Base-by-base conservation (phyloP, 2,888 invertebrate genomes). In the Atethmia centrago region DNA sequence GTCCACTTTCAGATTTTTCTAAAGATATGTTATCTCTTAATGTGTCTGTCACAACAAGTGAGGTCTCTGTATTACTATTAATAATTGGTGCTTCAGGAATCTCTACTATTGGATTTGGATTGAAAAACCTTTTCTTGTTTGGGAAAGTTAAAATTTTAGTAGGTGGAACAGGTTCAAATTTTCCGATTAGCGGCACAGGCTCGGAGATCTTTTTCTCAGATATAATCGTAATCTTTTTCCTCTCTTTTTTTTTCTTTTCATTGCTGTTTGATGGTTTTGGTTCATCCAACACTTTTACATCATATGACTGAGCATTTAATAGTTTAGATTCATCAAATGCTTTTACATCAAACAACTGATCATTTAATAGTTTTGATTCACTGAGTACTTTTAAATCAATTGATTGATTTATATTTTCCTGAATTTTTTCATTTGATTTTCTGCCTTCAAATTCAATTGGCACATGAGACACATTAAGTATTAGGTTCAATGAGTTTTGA, bases 151-250 rank as follows among this genome's bases (percentile, higher is more conserved):
- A 82, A 55, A 93, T 72, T 76, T 85, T 82, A 49, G 90, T 90
- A 53, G 94, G 93, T 59, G 92, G 90, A 10, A 95, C 87, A 28
- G 91, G 89, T 77, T 92, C 87, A 56, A 95, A 87, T 71, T 89
- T 88, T 19, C 91, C 91, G 56, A 78, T 82, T 8, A 93, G 36
- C 31, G 88, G 69, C 12, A 94, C 71, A 28, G 93, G 93, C 28
- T 90, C 82, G 31, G 85, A 87, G 62, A 95, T 91, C 77, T 88
- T 93, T 81, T 93, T 91, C 82, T 95, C 93, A 53, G 95, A 95
- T 85, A 95, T 80, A 71, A 96, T 95, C 81, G 83, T 91, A 12
- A 95, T 88, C 87, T 88, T 93, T 58, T 90, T 88, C 86, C 84
- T 71, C 65, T 88, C 89, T 21, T 88, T 86, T 53, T 62, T 51